phyloP scores from a whole-genome alignment of 1,140 invertebrate genomes.

The Acyrthosiphon pisum region DNA sequence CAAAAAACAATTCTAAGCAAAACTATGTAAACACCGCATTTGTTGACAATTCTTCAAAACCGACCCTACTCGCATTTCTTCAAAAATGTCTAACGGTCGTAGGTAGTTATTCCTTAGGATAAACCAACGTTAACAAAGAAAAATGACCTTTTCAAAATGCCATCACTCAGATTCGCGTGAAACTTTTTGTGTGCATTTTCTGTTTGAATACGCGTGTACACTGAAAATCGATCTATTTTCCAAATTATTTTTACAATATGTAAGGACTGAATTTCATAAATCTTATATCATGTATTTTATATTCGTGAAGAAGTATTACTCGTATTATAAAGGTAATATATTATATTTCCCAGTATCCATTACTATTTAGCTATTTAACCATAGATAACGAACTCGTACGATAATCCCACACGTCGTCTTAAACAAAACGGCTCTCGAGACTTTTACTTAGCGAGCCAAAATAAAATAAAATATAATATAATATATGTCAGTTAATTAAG shows the following conservation, averaged over 20 bases:
- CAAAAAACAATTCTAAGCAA: not conserved
- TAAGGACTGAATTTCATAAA: not conserved
- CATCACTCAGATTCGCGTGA: not conserved
- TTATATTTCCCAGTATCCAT: not conserved
- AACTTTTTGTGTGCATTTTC: not conserved
- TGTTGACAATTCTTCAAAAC: not conserved
- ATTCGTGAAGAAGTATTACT: not conserved
- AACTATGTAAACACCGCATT: not conserved
- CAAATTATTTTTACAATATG: not conserved
- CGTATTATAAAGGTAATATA: not conserved
- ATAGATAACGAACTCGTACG: too few relatives aligned
- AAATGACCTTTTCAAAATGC: not conserved
- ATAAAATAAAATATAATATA: too few relatives aligned
- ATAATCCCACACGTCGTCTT: too few relatives aligned
- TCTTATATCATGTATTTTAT: not conserved
- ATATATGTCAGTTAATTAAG: too few relatives aligned
- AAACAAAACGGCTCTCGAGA: too few relatives aligned
- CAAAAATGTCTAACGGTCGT: not conserved
- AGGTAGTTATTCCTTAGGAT: not conserved
- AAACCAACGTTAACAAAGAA: not conserved
- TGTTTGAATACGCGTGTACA: not conserved
- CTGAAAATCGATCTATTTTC: not conserved
- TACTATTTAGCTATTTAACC: not conserved
- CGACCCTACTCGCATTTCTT: slow-evolving; percentile 11
- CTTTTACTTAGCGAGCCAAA: too few relatives aligned